Base-by-base conservation (phyloP, 92 coral and sea anemone species). In the Ricordea florida region DNA sequence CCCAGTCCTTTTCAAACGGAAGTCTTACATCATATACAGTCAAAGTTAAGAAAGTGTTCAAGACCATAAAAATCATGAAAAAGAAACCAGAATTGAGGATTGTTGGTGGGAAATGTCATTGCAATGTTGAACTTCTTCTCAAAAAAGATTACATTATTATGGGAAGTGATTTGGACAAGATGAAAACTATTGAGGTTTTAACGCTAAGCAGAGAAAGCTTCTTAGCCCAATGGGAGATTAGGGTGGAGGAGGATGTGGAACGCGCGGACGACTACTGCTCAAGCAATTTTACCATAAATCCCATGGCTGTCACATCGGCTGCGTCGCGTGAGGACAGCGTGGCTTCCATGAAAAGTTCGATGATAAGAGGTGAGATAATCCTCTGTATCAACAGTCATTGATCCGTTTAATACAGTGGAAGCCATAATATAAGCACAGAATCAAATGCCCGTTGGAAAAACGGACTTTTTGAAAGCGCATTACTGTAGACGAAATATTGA, bases 121-220 rank as follows among this genome's bases (percentile, higher is more conserved):
- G 87, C 66, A 63, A 17, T 41, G 10, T 48, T 9, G 57, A 21
- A 4, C 51, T 81, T 4, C 22, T 26, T 0, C 32, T 61, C 3
- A 71, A 62, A 13, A 53, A 33, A 25, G 69, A 72, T 10, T 81
- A 72, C 27, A 36, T 81, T 1, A 56, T 81, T 2, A 17, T 81
- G 21, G 87, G 87, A 0, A 77, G 57, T 11, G 57, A 62, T 30
- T 37, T 42, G 20, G 6, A 22, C n/a, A 62, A 36, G 43, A 73
- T 35, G 40, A 46, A 61, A 22, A 62, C 67, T 22, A 62, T 31
- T 17, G 23, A 15, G 3, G 21, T 62, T 21, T 51, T 81, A n/a
- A 63, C 43, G 20, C 45, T 81, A 10, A 52, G 67, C 11, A 18
- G 52, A n/a, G 67, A 72, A 26, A 81, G 87, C 17, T 81, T 51